Percentiles rank a stretch among this genome's conserved stretches.
These are phyloP conservation scores for Brachionus manjavacas DNA, from an alignment of 1,140 invertebrate genomes.

Conservation along the genomic window DNA sequence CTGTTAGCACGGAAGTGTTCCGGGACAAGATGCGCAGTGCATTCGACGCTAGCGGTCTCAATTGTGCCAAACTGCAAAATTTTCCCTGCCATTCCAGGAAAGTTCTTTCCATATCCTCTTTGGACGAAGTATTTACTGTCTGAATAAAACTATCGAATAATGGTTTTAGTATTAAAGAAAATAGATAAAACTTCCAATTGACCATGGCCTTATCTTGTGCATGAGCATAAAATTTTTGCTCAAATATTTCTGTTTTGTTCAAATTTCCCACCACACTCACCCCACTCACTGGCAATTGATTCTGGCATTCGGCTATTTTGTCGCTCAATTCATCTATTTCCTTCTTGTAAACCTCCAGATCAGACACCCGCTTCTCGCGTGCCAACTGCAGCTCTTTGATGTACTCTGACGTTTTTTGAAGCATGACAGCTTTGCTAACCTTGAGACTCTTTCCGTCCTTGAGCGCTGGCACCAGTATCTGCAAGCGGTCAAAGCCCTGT, in stretches of 20 bases:
- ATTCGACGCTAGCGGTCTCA: constrained; percentile 84
- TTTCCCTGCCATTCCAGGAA: constrained; percentile 89
- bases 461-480: constrained; percentile 80
- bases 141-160: constrained; percentile 81
- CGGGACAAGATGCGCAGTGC: constrained; percentile 82
- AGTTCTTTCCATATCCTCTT: constrained; percentile 84
- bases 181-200: constrained; percentile 91
- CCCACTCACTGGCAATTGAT: constrained; percentile 86
- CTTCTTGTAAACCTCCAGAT: constrained; percentile 73
- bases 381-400: constrained; percentile 81
- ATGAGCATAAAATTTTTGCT: constrained; percentile 88
- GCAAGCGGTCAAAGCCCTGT: constrained; percentile 88
- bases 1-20: constrained; percentile 82
- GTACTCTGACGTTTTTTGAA: constrained; percentile 70
- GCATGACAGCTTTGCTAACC: constrained; percentile 85
- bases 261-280: constrained; percentile 73
- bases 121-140: constrained; percentile 79
- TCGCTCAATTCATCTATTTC: constrained; percentile 76
- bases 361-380: constrained; percentile 76
- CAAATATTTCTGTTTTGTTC: constrained; percentile 72
- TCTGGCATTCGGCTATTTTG: constrained; percentile 68
- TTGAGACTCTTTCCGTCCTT: constrained; percentile 83
- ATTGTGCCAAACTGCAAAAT: constrained; percentile 83
- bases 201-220: constrained; percentile 74
- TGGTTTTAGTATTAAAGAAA: constrained; percentile 76